A percentile compares a stretch with the other conserved stretches of the same genome.
These are phyloP conservation scores for Eucera pruinosa DNA, from an alignment of 2,888 invertebrate genomes.

Conservation along the genomic window DNA sequence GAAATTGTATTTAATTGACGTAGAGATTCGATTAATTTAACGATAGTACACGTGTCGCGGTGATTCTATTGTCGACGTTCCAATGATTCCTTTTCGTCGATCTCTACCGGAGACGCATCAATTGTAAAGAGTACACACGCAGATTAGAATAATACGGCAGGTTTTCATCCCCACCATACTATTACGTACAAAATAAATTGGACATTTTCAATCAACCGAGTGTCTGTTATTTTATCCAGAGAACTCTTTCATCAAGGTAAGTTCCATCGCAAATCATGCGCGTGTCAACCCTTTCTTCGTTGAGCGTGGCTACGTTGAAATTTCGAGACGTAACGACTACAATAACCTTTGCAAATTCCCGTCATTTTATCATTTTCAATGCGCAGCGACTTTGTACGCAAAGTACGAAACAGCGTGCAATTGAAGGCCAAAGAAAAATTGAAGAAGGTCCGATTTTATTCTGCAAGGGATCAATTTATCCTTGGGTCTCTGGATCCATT, in stretches of 20 bases:
- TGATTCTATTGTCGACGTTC: constrained; percentile 9
- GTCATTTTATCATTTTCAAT: no score
- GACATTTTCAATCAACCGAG: constrained; percentile 28
- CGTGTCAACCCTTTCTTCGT: no score
- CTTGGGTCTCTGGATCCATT: no score
- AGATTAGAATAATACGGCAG: not conserved
- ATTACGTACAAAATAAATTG: constrained; percentile 39
- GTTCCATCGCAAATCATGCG: not conserved
- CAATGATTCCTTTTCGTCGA: constrained; percentile 8
- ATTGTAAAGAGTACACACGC: constrained; percentile 9
- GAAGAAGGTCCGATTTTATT: no score
- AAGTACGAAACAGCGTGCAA: no score
- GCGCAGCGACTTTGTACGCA: no score
- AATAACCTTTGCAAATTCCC: no score
- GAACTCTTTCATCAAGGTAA: not conserved
- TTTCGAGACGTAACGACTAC: no score
- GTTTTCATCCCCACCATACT: constrained; percentile 22
- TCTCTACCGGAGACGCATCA: not conserved
- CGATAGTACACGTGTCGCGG: constrained; percentile 5
- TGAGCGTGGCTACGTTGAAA: no score
- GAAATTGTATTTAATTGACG: no score
- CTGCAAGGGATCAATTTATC: no score
- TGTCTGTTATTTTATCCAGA: constrained; percentile 1
- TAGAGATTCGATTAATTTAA: constrained; percentile 29
- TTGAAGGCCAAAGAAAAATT: no score